Evolutionary conservation across 1,140 invertebrate species (phyloP), one percentile per base, ranked within the genome.

Genomic region (Ceratina japonica): DNA sequence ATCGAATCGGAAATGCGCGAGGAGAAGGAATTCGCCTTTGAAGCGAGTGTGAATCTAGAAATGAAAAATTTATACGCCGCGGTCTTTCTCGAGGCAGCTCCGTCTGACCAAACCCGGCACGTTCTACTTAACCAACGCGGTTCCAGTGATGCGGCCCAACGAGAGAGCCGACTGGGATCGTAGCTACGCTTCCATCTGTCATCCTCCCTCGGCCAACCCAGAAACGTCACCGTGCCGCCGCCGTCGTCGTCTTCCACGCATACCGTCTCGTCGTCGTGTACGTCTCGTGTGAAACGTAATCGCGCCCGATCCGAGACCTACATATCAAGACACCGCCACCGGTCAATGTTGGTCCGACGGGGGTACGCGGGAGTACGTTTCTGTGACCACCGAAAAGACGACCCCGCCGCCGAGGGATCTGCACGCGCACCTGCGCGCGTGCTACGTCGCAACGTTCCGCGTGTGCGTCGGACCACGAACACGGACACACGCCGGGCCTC

Each of bases 211-310:
- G 16, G 20, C 3, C 44, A 24, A 16, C 15, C 65, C 15, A 27
- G n/a, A 68, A 18, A 68, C 65, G 49, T 54, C 65, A 68, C 65
- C 7, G 22, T 69, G 18, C 24, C 64, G 24, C n/a, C n/a, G n/a
- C n/a, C n/a, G n/a, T n/a, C n/a, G n/a, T n/a, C n/a, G n/a, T n/a
- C n/a, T n/a, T 18, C 20, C 4, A 20, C 44, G 27, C 27, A 31
- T n/a, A n/a, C 62, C 2, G 22, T 4, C n/a, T n/a, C 7, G 2
- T 37, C n/a, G n/a, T n/a, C 4, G 8, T 49, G 44, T 37, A 49
- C 4, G 2, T 10, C 56, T 80, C 79, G 70, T 51, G 76, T 51
- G 71, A 49, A 44, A 10, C 10, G 37, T 44, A 44, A 44, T 44
- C 37, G 37, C 37, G 37, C 37, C n/a, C 8, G 20, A 75, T 22